Base-by-base conservation (phyloP, 1,140 invertebrate genomes). In the Tetramorium parvispinum region DNA sequence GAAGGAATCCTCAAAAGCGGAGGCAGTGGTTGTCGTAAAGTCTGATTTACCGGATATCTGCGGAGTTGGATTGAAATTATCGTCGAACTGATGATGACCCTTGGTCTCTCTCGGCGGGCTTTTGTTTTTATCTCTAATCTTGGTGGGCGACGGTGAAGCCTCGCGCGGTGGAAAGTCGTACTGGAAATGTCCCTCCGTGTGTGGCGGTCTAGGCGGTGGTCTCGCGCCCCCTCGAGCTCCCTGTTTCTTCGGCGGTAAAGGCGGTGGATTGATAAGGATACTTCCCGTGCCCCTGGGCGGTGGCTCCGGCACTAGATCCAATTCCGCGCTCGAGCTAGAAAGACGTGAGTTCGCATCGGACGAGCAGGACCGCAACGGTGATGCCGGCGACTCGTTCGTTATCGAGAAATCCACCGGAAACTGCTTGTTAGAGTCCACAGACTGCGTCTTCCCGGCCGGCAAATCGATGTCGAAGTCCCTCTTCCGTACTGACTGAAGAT, bases 211-310 rank as follows among this genome's bases (percentile, higher is more conserved):
- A 2, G 97, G 96, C 1, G 97, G 97, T 0, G 97, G 97, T 85
- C 96, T 96, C 7, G 94, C 88, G 2, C 91, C 90, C 7, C 92
- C 89, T 85, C 94, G 91, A 18, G 89, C 91, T 51, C 93, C 91
- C 46, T 97, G 96, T 91, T 98, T 98, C 93, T 98, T 98, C 0
- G 98, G 98, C 3, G 98, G 98, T 79, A 98, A 95, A 1, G 98
- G 98, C 11, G 98, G 98, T 0, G 98, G 98, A 87, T 98, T 96
- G 70, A 96, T 95, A 94, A 93, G 95, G 94, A 92, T 96, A 92
- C 91, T 95, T 61, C 91, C 93, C n/a, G 95, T 96, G 1, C 96
- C 97, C 71, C 97, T 94, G 2, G 97, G 97, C 16, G 97, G 97
- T 32, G 96, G 96, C 94, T 97, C 96, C 0, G 97, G 97, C 24